Percentiles rank a stretch among this genome's conserved stretches.
Conservation (phyloP, 1,140 invertebrate species). For the Drosophila parabipectinata region DNA sequence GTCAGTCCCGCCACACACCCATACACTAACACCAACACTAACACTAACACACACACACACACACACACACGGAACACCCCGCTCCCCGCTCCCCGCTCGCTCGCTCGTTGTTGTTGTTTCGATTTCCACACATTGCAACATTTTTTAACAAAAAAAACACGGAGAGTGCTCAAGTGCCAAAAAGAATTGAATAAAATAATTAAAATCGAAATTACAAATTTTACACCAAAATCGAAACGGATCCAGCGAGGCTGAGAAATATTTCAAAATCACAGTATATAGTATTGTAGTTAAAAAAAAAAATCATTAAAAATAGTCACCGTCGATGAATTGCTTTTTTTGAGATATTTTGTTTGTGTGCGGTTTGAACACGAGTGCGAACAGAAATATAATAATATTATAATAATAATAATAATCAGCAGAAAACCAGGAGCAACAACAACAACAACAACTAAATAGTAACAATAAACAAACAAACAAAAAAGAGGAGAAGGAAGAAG, state of each 20-base stretch:
- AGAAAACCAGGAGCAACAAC: conserved; percentile 9
- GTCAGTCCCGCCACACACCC: conserved; percentile 4
- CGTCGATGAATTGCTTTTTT: conserved; percentile 23
- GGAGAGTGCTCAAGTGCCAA: conserved; percentile 35
- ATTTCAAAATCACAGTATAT: conserved; percentile 10
- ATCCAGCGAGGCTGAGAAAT: conserved; percentile 37
- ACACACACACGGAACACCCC: background rate
- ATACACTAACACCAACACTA: background rate
- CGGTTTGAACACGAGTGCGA: conserved; percentile 45
- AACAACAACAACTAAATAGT: conserved; percentile 12
- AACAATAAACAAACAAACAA: background rate
- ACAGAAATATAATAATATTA: conserved; percentile 22
- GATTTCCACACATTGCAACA: conserved; percentile 28
- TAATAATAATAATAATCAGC: conserved; percentile 14
- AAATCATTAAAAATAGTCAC: background rate
- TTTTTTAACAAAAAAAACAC: conserved; percentile 13
- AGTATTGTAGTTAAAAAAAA: conserved; percentile 1
- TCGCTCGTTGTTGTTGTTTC: conserved; percentile 28
- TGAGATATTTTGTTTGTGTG: conserved; percentile 38
- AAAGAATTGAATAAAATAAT: conserved; percentile 1
- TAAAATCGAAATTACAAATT: background rate
- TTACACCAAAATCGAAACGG: conserved; percentile 22
- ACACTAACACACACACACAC: background rate
- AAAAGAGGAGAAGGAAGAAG: conserved; percentile 10
- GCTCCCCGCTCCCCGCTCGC: background rate